Evolutionary conservation across 2,888 invertebrate genomes (phyloP).

Genomic region (Stenodera caucasica): DNA sequence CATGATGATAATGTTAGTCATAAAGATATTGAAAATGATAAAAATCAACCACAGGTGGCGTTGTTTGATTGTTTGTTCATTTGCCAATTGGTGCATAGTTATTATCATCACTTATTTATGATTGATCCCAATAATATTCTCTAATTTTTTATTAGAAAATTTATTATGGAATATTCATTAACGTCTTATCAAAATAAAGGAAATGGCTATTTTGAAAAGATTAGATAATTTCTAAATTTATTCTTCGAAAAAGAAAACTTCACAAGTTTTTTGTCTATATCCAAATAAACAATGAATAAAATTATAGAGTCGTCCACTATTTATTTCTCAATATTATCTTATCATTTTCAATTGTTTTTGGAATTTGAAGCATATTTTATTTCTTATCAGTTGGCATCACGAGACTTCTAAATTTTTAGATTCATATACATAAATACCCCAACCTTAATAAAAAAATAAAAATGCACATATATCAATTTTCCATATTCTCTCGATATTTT

Average conservation of each 20-base stretch:
- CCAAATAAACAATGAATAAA: conserved; percentile 1
- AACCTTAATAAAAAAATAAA: no score
- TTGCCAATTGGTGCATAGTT: background rate
- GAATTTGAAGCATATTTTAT: background rate
- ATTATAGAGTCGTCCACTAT: background rate
- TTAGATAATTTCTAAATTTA: conserved; percentile 2
- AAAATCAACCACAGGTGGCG: background rate
- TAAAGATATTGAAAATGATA: background rate
- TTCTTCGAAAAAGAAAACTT: background rate
- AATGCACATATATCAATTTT: no score
- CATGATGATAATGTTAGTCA: background rate
- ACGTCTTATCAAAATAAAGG: no score
- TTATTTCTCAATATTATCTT: background rate
- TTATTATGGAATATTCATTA: no score
- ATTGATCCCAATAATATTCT: background rate
- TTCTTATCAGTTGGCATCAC: background rate
- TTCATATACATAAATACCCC: no score
- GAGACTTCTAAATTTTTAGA: background rate
- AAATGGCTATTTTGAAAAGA: background rate
- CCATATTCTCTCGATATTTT: no score
- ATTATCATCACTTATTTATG: background rate
- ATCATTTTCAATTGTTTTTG: background rate
- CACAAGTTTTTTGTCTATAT: no score
- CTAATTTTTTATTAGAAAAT: background rate
- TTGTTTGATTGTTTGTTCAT: conserved; percentile 2